Evolutionary conservation across 30 jellyfish, hydroid and myxozoan genomes (phyloP).

Genomic region (Mastigias papua): DNA sequence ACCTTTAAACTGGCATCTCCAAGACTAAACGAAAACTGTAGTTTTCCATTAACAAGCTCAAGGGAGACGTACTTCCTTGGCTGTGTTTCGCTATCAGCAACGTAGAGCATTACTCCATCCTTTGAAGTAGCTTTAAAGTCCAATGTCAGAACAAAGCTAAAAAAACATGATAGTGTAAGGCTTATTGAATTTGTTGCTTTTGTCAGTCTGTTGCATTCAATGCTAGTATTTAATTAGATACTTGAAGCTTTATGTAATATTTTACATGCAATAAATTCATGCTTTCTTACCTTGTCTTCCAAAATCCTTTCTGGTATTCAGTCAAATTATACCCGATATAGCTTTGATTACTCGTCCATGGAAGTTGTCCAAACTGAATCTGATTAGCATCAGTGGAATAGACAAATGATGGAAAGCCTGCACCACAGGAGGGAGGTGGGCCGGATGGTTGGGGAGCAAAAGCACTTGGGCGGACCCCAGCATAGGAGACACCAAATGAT

Average conservation of each 20-base stretch:
- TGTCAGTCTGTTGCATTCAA: no score
- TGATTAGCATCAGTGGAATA: conserved; percentile 69
- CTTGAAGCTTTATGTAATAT: no score
- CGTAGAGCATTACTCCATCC: conserved; percentile 89
- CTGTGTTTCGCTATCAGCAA: conserved; percentile 79
- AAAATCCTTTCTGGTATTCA: conserved; percentile 65
- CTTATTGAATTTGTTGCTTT: no score
- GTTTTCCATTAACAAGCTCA: conserved; percentile 83
- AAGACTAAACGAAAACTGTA: conserved; percentile 66
- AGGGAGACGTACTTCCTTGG: conserved; percentile 84
- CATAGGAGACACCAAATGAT: conserved; percentile 93
- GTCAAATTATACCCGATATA: conserved; percentile 79
- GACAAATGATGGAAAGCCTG: conserved; percentile 82
- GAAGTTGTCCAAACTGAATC: conserved; percentile 81
- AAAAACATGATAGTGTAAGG: no score
- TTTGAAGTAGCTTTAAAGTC: conserved; percentile 84
- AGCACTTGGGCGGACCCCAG: conserved; percentile 89
- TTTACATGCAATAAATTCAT: no score
- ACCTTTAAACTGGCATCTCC: conserved; percentile 55
- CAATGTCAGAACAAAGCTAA: conserved; percentile 89
- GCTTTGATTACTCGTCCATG: conserved; percentile 87
- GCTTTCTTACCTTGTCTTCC: conserved; percentile 74
- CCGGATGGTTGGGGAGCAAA: conserved; percentile 80
- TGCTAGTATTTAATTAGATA: no score
- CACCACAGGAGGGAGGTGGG: conserved; percentile 91